A percentile compares a stretch with the other conserved stretches of the same genome.
Evolutionary conservation across 2,888 invertebrate species (phyloP).

Genomic region (Agriopis aurantiaria): DNA sequence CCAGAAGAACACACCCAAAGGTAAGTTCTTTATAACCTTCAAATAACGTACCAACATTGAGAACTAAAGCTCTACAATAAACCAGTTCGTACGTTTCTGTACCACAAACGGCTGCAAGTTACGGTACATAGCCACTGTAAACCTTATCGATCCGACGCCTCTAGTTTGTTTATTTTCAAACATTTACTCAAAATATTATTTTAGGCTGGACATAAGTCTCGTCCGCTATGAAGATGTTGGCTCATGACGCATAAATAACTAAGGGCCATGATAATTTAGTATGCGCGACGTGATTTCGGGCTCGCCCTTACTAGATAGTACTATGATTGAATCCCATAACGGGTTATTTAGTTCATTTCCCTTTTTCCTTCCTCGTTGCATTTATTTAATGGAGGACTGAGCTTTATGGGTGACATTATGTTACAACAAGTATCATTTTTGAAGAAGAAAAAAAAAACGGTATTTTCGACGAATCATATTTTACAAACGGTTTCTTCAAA

Average conservation of each 20-base stretch:
- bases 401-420: slow-evolving; percentile 28
- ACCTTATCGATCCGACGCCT: slow-evolving; percentile 63
- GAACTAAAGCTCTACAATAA: slow-evolving; percentile 73
- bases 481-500: no score
- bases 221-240: slow-evolving; percentile 83
- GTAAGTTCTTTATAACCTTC: slow-evolving; percentile 87
- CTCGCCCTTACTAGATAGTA: slow-evolving; percentile 69
- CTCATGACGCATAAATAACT: slow-evolving; percentile 84
- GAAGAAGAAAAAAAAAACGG: no score
- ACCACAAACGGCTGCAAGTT: slow-evolving; percentile 68
- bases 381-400: slow-evolving; percentile 49
- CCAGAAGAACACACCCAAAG: slow-evolving; percentile 99
- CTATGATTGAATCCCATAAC: slow-evolving; percentile 79
- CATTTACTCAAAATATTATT: slow-evolving; percentile 85
- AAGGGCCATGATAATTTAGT: slow-evolving; percentile 81
- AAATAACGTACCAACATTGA: slow-evolving; percentile 61
- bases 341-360: slow-evolving; percentile 72
- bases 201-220: slow-evolving; percentile 83
- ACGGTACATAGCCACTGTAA: slow-evolving; percentile 72
- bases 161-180: slow-evolving; percentile 80
- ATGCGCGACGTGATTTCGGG: slow-evolving; percentile 78
- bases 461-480: no score
- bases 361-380: slow-evolving; percentile 50
- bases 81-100: slow-evolving; percentile 71
- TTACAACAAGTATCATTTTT: background rate